A percentile compares a stretch with the other conserved stretches of the same genome.
Conservation (phyloP, 2,797 vertebrate species). For the Neosilurus hyrtlii region DNA sequence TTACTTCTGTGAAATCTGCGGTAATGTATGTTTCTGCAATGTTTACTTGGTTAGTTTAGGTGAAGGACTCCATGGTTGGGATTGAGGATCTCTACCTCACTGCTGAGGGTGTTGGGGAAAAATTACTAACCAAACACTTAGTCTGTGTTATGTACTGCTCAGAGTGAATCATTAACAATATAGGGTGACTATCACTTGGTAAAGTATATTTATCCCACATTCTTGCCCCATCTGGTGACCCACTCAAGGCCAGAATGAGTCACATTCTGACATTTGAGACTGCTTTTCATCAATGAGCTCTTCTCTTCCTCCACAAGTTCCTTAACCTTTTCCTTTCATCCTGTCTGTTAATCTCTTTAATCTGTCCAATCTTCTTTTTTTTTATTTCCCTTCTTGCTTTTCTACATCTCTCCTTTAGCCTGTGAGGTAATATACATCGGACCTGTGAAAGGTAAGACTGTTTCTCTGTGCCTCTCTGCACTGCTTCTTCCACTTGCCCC, state of each 20-base stretch:
- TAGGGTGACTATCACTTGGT: background rate
- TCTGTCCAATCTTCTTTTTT: slow-evolving; percentile 65
- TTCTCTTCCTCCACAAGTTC: slow-evolving; percentile 40
- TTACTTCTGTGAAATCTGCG: background rate
- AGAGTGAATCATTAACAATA: slow-evolving; percentile 24
- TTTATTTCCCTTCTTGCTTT: slow-evolving; percentile 70
- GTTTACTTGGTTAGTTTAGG: background rate
- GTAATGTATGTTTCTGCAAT: background rate
- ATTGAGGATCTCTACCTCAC: background rate
- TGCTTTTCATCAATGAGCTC: slow-evolving; percentile 23
- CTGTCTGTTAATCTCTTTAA: slow-evolving; percentile 59
- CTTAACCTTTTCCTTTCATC: slow-evolving; percentile 41
- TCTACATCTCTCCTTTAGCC: slow-evolving; percentile 82
- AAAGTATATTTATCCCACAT: slow-evolving; percentile 14
- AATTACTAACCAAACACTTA: background rate
- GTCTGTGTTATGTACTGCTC: background rate
- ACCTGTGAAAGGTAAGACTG: slow-evolving; percentile 98
- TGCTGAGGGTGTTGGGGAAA: slow-evolving; percentile 12
- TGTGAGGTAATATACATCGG: slow-evolving; percentile 99
- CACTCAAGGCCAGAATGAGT: slow-evolving; percentile 12
- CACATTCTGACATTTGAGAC: slow-evolving; percentile 23
- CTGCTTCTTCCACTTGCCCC: slow-evolving; percentile 53
- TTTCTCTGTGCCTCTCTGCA: slow-evolving; percentile 66
- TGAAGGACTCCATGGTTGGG: background rate
- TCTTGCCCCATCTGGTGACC: background rate